phyloP scores from a whole-genome alignment of 2,888 invertebrate genomes.

The Selenia dentaria region DNA sequence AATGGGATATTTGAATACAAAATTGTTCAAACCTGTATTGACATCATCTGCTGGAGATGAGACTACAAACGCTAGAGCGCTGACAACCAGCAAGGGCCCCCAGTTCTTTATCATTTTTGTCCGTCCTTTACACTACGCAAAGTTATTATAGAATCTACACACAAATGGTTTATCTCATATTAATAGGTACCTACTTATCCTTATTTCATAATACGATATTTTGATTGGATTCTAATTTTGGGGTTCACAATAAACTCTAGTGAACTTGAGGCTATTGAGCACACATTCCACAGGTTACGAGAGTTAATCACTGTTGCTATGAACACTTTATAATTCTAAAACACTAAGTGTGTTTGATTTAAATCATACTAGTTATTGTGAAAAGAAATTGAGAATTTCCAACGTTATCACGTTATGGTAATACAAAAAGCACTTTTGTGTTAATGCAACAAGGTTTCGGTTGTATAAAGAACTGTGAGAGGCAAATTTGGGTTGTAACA shows the following conservation, averaged over 20 bases:
- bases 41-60: constrained; percentile 36
- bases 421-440: constrained; percentile 2
- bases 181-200: constrained; percentile 41
- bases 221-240: constrained; percentile 55
- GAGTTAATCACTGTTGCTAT: constrained; percentile 58
- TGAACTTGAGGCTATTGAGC: constrained; percentile 42
- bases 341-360: constrained; percentile 72
- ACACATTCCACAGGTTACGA: constrained; percentile 57
- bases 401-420: constrained; percentile 43
- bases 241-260: constrained; percentile 41
- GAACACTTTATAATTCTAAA: constrained; percentile 60
- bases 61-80: constrained; percentile 41
- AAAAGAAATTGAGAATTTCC: constrained; percentile 39
- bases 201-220: constrained; percentile 48
- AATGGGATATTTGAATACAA: constrained; percentile 42
- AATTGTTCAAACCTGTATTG: constrained; percentile 57
- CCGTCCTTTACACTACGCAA: constrained; percentile 41
- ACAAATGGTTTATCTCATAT: constrained; percentile 49
- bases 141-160: constrained; percentile 41
- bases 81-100: constrained; percentile 47
- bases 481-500: constrained; percentile 41
- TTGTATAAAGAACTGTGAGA: constrained; percentile 13
- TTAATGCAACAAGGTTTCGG: constrained; percentile 4
- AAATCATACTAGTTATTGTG: constrained; percentile 49
- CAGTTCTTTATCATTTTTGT: constrained; percentile 56